phyloP scores from a whole-genome alignment of 1,140 invertebrate species.

The Triops longicaudatus region DNA sequence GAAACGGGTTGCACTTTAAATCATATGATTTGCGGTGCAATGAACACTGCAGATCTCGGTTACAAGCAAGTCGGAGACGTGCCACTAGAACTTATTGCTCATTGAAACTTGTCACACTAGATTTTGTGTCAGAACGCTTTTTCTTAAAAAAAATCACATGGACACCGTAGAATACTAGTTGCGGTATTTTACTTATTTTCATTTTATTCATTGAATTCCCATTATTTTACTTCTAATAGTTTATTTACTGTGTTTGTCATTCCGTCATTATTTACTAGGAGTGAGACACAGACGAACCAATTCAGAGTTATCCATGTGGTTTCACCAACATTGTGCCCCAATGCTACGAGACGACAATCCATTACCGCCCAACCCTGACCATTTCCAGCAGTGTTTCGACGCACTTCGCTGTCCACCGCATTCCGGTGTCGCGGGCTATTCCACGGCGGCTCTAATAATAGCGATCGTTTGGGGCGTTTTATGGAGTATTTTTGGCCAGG shows the following conservation, averaged over 20 bases:
- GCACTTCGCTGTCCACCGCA: conserved; percentile 18
- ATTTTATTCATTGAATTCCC: not conserved
- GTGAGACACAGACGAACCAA: not conserved
- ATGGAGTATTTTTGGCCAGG: conserved; percentile 60
- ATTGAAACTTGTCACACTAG: too few species aligned
- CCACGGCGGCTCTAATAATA: not conserved
- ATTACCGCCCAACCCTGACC: conserved; percentile 4
- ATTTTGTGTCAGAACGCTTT: too few species aligned
- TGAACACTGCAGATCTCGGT: too few species aligned
- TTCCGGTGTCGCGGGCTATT: not conserved
- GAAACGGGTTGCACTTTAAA: too few species aligned
- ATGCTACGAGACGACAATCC: not conserved
- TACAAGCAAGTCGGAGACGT: too few species aligned
- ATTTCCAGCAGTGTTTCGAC: not conserved
- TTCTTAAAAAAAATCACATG: too few species aligned
- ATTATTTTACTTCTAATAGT: not conserved
- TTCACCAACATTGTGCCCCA: not conserved
- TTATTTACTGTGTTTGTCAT: too few species aligned
- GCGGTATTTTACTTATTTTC: too few species aligned
- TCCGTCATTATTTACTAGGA: not conserved
- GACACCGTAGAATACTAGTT: too few species aligned
- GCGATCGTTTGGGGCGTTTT: conserved; percentile 55
- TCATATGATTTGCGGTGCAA: too few species aligned
- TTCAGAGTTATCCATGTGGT: not conserved
- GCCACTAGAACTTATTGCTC: too few species aligned